These are phyloP conservation scores for Rhizomys pruinosus DNA, from an alignment of 2,113 vertebrate species.

Conservation along the genomic window DNA sequence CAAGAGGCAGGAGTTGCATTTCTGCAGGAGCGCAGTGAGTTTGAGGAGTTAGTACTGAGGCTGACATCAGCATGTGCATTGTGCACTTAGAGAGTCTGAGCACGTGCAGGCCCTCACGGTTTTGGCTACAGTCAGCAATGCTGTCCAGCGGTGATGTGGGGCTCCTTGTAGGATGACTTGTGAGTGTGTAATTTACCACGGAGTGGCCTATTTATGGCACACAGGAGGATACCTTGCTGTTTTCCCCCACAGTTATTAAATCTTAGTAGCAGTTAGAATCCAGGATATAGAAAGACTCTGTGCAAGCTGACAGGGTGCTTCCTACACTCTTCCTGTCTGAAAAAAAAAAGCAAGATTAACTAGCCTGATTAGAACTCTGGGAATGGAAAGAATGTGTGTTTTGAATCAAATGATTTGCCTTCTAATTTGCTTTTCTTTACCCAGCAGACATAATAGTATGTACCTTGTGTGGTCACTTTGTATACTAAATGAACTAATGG, in stretches of 20 bases:
- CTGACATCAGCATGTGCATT: background rate
- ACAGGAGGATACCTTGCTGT: slow-evolving; percentile 47
- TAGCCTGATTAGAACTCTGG: background rate
- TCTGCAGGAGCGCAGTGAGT: background rate
- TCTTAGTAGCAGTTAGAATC: slow-evolving; percentile 64
- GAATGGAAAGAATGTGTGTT: slow-evolving; percentile 20
- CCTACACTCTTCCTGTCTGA: slow-evolving; percentile 36
- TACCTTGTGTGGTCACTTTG: background rate
- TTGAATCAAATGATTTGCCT: background rate
- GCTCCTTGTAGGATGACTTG: slow-evolving; percentile 38
- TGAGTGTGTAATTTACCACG: slow-evolving; percentile 54
- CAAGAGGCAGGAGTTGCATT: background rate
- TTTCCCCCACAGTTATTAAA: slow-evolving; percentile 62
- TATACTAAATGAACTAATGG: background rate
- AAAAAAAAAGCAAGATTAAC: slow-evolving; percentile 12
- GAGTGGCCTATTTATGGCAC: slow-evolving; percentile 55
- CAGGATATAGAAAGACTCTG: slow-evolving; percentile 22
- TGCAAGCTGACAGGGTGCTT: slow-evolving; percentile 58
- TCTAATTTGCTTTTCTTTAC: background rate
- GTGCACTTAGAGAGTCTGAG: background rate
- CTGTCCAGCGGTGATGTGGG: slow-evolving; percentile 3
- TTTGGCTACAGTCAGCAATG: slow-evolving; percentile 21
- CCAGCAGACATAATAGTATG: background rate
- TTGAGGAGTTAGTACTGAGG: slow-evolving; percentile 19
- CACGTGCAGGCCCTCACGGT: slow-evolving; percentile 15